Evolutionary conservation across 2,113 vertebrate species (phyloP).

Genomic region (Mastomys coucha): DNA sequence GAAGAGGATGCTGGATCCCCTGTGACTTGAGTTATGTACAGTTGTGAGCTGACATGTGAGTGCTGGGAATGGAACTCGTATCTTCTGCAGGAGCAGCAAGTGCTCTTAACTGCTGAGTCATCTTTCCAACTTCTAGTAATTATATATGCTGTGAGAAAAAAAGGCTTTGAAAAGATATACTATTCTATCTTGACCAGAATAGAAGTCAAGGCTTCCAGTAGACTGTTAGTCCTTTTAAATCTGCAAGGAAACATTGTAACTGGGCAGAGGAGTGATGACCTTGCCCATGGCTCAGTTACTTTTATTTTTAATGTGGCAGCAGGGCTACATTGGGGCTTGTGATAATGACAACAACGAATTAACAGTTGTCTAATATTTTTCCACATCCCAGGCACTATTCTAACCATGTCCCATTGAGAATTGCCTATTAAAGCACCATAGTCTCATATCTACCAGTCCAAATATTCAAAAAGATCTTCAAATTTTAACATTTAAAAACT

Average conservation of each 20-base stretch:
- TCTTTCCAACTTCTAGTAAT: neutral
- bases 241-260: neutral
- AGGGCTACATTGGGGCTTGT: neutral
- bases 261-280: neutral
- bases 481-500: slow-evolving; percentile 37
- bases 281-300: neutral
- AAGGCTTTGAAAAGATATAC: neutral
- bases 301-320: slow-evolving; percentile 1
- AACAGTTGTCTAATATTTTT: slow-evolving; percentile 2
- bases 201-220: neutral
- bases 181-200: neutral
- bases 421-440: neutral
- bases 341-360: neutral
- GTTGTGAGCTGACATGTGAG: neutral
- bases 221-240: neutral
- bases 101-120: neutral
- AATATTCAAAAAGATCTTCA: neutral
- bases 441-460: neutral
- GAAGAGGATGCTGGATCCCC: neutral
- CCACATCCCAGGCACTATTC: neutral
- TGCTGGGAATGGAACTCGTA: neutral
- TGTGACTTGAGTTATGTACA: neutral
- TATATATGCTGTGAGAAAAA: neutral
- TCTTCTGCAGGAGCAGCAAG: neutral
- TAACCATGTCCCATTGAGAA: slow-evolving; percentile 16